Conservation (phyloP, 1,140 invertebrate species). For the Ectropis grisescens region DNA sequence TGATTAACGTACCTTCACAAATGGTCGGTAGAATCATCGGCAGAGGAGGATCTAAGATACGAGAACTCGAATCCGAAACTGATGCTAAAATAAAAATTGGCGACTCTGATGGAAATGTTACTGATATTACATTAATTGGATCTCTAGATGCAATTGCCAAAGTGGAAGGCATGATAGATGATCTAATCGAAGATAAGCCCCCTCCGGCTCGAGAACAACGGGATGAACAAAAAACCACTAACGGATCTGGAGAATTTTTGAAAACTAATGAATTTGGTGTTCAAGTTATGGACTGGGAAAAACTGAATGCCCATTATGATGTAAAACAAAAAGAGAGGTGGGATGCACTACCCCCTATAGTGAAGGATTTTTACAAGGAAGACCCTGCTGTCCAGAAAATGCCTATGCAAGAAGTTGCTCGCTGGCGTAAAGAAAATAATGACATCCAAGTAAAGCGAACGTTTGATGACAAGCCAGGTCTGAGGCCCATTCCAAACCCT, state of each 20-base stretch:
- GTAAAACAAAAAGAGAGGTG: conserved; percentile 70
- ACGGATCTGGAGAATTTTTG: conserved; percentile 39
- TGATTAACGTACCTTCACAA: conserved; percentile 37
- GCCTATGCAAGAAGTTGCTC: conserved; percentile 72
- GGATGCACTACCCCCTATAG: conserved; percentile 75
- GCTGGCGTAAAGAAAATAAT: conserved; percentile 76
- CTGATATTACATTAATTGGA: conserved; percentile 69
- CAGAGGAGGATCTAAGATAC: conserved; percentile 81
- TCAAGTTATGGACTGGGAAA: conserved; percentile 50
- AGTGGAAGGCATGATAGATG: conserved; percentile 71
- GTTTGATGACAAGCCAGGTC: conserved; percentile 54
- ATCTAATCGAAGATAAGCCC: conserved; percentile 52
- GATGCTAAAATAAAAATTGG: conserved; percentile 50
- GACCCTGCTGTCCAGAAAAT: conserved; percentile 78
- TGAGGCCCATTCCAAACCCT: conserved; percentile 83
- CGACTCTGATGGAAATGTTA: conserved; percentile 43
- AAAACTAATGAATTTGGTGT: conserved; percentile 32
- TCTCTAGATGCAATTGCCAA: conserved; percentile 61
- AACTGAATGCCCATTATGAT: conserved; percentile 63
- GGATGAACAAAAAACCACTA: neutral
- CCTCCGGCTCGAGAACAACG: conserved; percentile 11
- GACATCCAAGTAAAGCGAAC: conserved; percentile 79
- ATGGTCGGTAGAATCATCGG: conserved; percentile 70
- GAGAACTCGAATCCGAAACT: conserved; percentile 73
- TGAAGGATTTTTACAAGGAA: conserved; percentile 90